These are phyloP conservation scores for Euzophera pinguis DNA, from an alignment of 2,888 invertebrate genomes.

Conservation along the genomic window DNA sequence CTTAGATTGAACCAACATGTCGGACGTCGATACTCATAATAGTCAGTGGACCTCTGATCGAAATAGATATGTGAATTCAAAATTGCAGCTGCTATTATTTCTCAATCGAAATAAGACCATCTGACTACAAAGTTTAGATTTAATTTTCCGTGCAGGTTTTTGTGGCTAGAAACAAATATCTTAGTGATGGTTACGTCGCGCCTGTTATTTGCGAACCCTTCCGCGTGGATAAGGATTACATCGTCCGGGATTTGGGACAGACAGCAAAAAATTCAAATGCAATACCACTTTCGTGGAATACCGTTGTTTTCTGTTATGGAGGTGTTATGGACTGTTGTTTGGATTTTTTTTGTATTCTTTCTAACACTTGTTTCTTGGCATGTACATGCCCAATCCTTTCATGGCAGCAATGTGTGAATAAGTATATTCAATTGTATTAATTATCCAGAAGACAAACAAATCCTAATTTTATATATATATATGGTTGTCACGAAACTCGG, in stretches of 20 bases:
- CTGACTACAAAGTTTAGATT: background rate
- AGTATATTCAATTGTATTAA: too few relatives aligned
- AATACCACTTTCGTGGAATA: background rate
- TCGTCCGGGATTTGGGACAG: conserved; percentile 29
- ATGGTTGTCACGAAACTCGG: too few relatives aligned
- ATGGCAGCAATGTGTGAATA: too few relatives aligned
- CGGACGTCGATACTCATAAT: too few relatives aligned
- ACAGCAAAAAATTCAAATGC: conserved; percentile 17
- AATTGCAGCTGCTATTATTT: conserved; percentile 17
- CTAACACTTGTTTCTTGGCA: too few relatives aligned
- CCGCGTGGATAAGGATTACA: conserved; percentile 36
- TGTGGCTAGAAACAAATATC: conserved; percentile 27
- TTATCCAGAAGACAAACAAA: too few relatives aligned
- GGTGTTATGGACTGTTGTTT: background rate
- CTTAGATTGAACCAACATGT: too few relatives aligned
- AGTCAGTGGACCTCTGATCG: too few relatives aligned
- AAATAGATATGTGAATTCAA: conserved; percentile 35
- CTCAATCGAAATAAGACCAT: background rate
- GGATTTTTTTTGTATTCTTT: background rate
- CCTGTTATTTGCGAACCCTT: conserved; percentile 48
- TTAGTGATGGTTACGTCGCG: conserved; percentile 36
- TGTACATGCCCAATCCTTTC: too few relatives aligned
- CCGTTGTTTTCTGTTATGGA: conserved; percentile 1
- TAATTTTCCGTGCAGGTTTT: background rate
- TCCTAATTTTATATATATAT: too few relatives aligned